Base-by-base conservation (phyloP, 64 coral and sea anemone genomes). In the Stichodactyla helianthus region DNA sequence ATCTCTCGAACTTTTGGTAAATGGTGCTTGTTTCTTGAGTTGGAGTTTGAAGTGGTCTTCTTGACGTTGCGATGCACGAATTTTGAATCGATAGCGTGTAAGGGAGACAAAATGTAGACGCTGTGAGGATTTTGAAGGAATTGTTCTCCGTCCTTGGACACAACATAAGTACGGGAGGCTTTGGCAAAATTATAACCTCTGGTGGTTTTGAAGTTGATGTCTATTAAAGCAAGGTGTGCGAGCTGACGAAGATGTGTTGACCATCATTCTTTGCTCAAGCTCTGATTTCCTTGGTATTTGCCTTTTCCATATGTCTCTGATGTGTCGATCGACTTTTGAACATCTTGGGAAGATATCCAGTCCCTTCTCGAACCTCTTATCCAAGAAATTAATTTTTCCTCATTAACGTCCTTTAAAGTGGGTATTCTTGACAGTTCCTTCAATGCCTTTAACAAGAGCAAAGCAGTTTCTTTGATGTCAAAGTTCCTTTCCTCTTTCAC, bases 381-480 rank as follows among this genome's bases (percentile, higher is more conserved):
- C 91, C 91, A 92, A 10, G 61, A 64, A 71, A 88, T 84, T 50
- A 92, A 7, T 18, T 77, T 87, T 71, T 83, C 86, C 52, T 92
- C 86, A 51, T 57, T 84, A 12, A 88, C 86, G 17, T 64, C 5
- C 5, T 17, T 64, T 20, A 64, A 5, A 15, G 12, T 64, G 13
- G 61, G 61, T 5, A 64, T 19, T 15, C 5, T 17, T 5, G 17
- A 19, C 5, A 64, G 13, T 20, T 64, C 61, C 61, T 64, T 20
- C 5, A 64, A 15, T 3, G 61, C 61, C 18, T 64, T 64, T 64
- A 64, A 64, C 14, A 18, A 64, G 13, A 64, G 16, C 14, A 64
- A 5, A 17, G 61, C 74, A 50, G 44, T 78, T 10, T 78, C 28
- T 57, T 86, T 28, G 28, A 31, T 31, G 28, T 31, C 28, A 31